Conservation (phyloP, 2,113 vertebrate genomes). For the Prionailurus bengalensis region DNA sequence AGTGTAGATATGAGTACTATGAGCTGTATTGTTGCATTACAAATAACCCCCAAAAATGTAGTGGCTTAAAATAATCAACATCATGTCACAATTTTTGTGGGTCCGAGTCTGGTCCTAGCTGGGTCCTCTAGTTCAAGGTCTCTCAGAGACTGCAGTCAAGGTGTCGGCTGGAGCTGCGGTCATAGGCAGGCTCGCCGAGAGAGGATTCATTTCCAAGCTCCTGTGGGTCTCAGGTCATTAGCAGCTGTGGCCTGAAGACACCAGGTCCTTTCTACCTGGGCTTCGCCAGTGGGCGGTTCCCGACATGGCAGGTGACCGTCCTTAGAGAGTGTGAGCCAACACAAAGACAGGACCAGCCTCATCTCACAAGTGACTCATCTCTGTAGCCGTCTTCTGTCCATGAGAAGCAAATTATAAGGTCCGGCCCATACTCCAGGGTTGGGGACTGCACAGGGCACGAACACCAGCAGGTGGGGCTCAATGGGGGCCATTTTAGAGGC, state of each 20-base stretch:
- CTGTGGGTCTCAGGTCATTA: not conserved
- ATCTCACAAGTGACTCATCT: not conserved
- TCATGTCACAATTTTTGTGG: not conserved
- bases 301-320: not conserved
- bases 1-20: not conserved
- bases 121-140: not conserved
- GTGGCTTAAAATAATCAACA: not conserved
- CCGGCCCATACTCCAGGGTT: not conserved
- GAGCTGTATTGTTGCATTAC: not conserved
- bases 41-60: not conserved
- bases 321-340: not conserved
- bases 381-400: accelerated
- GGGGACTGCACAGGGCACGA: not conserved
- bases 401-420: not conserved
- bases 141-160: not conserved
- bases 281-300: not conserved
- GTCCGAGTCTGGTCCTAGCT: not conserved
- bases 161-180: not conserved
- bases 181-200: not conserved
- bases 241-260: not conserved
- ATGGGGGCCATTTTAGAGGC: not conserved
- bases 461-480: not conserved
- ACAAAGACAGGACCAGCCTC: not conserved
- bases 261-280: not conserved
- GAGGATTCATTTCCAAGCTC: not conserved